Evolutionary conservation across 2,888 invertebrate species (phyloP), one percentile per base, ranked within the genome.

Genomic region (Gryllus longicercus): DNA sequence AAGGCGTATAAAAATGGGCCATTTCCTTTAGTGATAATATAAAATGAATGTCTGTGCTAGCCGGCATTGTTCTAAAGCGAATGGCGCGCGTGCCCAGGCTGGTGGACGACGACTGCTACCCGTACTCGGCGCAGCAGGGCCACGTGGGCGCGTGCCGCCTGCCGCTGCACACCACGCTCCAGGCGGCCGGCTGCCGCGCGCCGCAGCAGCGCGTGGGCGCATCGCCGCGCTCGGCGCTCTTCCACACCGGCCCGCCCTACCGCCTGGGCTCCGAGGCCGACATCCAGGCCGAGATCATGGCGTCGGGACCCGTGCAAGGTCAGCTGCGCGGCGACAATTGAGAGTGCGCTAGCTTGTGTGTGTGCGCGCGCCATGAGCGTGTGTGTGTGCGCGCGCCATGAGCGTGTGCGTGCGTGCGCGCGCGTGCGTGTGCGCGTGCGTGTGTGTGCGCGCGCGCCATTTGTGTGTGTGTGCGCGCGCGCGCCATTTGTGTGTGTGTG

Each of bases 231-330:
- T 80, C 83, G 12, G 81, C 82, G 4, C 74, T 80, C 25, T 82
- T 81, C 79, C 76, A 80, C n/a, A 82, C 93, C 1, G 93, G 93
- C 0, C 95, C 96, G 0, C 93, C 94, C 49, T 94, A 94, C 86
- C 90, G 93, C 79, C 88, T 96, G 78, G 90, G 91, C 82, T 92
- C 91, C 82, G 94, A 94, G 86, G 90, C 92, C 18, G 96, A 97
- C 85, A 96, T 98, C 83, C 97, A 96, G 96, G 91, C 93, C 79
- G 98, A 98, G 86, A 96, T 98, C 79, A 90, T 92, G 87, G 91
- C 91, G 77, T 96, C 96, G 76, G 98, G 98, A 77, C 98, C 98
- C 1, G 96, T 98, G 1, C 97, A 97, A 91, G 95, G 94, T 93
- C 87, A 86, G 85, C 74, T 75, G 4, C 25, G 21, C 21, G 21